Conservation (phyloP, 2,113 vertebrate genomes). For the Petromus typicus region DNA sequence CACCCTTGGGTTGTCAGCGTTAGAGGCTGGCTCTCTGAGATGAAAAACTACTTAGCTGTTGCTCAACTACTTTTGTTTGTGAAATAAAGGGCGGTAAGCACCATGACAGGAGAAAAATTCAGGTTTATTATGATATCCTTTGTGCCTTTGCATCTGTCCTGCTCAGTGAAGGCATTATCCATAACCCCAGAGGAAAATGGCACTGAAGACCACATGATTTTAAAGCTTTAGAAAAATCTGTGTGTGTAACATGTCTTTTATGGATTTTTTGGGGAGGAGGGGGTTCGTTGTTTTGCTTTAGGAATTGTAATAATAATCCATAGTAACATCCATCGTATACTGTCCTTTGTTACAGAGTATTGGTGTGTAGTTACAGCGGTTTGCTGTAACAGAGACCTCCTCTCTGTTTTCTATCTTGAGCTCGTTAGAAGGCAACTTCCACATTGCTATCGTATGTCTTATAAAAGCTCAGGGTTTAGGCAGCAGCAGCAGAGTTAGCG, state of each 20-base stretch:
- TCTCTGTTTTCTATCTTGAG: not conserved
- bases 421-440: conserved; percentile 10
- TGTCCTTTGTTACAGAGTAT: conserved; percentile 68
- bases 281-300: conserved; percentile 55
- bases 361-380: conserved; percentile 32
- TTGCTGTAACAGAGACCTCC: too few relatives aligned
- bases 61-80: conserved; percentile 67
- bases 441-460: conserved; percentile 76
- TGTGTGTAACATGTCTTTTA: conserved; percentile 37
- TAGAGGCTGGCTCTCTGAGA: conserved; percentile 56
- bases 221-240: conserved; percentile 71
- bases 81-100: conserved; percentile 55
- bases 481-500: not conserved
- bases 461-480: conserved; percentile 3
- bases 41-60: conserved; percentile 56
- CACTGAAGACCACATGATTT: conserved; percentile 51
- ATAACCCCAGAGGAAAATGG: not conserved
- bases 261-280: not conserved
- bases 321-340: not conserved
- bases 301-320: conserved; percentile 55
- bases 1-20: accelerated
- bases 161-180: conserved; percentile 1
- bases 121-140: conserved; percentile 70
- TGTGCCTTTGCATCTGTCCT: not conserved
- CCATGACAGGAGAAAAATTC: conserved; percentile 57